Base-by-base conservation (phyloP, 2,888 invertebrate genomes). In the Iphiclides podalirius region DNA sequence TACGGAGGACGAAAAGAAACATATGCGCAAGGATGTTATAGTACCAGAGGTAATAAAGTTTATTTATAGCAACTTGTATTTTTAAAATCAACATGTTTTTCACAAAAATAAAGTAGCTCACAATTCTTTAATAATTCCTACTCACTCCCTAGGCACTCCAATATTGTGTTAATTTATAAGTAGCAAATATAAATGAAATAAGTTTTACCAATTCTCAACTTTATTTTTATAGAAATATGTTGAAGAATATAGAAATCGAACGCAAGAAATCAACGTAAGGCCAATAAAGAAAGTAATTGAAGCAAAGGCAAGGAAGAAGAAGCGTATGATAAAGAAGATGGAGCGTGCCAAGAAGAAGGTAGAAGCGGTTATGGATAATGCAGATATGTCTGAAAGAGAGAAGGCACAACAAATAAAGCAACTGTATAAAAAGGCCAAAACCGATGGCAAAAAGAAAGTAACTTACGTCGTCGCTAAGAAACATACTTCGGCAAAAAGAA, bases 201-300 rank as follows among this genome's bases (percentile, higher is more conserved):
- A n/a, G n/a, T n/a, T n/a, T n/a, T n/a, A n/a, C n/a, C n/a, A n/a
- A n/a, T n/a, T n/a, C n/a, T n/a, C n/a, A n/a, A n/a, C n/a, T n/a
- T n/a, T n/a, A n/a, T 8, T 49, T 49, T 76, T 79, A 9, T 76
- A 94, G 92, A 94, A 94, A 78, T 89, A 96, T 46, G 92, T 96
- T 0, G 92, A 95, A 33, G 95, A 97, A 67, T 98, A 98, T 75
- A 93, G 94, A 61, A 94, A 94, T 58, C 91, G 92, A 62, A 81
- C 95, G 9, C 91, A 94, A 73, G 98, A 97, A 59, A 92, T 99
- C 31, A 97, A 99, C 80, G 95, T 95, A 0, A 91, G 98, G 53
- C 98, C 99, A 9, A 98, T 99, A 54, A 99, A 99, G 88, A 99
- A 99, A 84, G 96, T 99, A 0, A 92, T 98, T 60, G 98, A 99